Evolutionary conservation across 92 coral and sea anemone species (phyloP).

Genomic region (Paragorgia papillata): DNA sequence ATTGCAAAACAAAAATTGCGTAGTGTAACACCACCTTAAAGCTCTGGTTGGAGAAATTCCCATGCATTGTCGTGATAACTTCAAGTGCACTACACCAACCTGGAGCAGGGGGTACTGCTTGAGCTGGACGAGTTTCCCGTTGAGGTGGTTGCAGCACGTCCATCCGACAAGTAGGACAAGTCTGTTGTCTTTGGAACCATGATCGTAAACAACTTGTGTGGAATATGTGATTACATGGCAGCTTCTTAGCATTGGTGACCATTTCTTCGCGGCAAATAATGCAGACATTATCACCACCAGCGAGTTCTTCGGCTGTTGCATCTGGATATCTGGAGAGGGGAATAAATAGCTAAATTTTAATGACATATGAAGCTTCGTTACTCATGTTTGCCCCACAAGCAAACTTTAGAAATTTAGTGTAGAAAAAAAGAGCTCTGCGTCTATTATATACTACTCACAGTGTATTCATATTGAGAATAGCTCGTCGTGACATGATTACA

Average conservation of each 20-base stretch:
- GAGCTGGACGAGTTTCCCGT: slow-evolving; percentile 45
- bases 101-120: slow-evolving; percentile 39
- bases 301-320: slow-evolving; percentile 92
- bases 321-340: slow-evolving; percentile 76
- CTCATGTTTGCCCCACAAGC: no score
- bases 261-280: slow-evolving; percentile 97
- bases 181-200: slow-evolving; percentile 97
- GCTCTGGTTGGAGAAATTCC: no score
- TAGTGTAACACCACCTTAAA: no score
- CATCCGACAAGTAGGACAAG: slow-evolving; percentile 99
- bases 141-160: slow-evolving; percentile 77
- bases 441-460: no score
- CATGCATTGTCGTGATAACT: no score
- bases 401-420: no score
- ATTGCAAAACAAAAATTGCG: no score
- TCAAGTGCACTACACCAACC: no score
- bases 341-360: no score
- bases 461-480: slow-evolving; percentile 95
- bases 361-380: no score
- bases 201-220: slow-evolving; percentile 96
- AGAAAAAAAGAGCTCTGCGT: no score
- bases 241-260: slow-evolving; percentile 93
- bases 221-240: slow-evolving; percentile 96
- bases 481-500: slow-evolving; percentile 97
- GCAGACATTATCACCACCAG: slow-evolving; percentile 95